These are phyloP conservation scores for Nanorana parkeri DNA, from an alignment of 2,113 vertebrate genomes.

Conservation along the genomic window DNA sequence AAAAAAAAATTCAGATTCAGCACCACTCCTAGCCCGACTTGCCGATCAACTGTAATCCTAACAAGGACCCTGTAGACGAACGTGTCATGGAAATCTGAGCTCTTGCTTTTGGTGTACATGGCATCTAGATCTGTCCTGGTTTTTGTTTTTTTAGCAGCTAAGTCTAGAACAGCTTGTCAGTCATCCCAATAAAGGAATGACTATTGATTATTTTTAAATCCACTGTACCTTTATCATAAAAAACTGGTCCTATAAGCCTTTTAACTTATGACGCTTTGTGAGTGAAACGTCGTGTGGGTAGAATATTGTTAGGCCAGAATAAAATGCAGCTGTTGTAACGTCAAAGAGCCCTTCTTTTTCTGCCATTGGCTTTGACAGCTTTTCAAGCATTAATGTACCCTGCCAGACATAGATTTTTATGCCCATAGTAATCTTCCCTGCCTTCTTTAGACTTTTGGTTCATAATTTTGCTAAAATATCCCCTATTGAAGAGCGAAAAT, in stretches of 20 bases:
- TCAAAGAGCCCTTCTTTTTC: not conserved
- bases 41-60: no score
- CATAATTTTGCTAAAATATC: constrained; percentile 41
- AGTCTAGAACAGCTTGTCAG: no score
- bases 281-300: not conserved
- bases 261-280: not conserved
- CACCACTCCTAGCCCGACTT: no score
- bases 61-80: no score
- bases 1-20: no score
- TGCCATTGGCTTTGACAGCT: not conserved
- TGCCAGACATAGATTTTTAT: constrained; percentile 5
- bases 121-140: no score
- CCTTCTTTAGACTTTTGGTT: constrained; percentile 20
- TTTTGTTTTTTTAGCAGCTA: no score
- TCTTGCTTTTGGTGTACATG: no score
- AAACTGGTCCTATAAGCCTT: not conserved
- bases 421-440: constrained; percentile 15
- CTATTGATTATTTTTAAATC: no score
- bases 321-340: not conserved
- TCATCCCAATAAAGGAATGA: no score
- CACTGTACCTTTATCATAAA: no score
- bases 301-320: not conserved
- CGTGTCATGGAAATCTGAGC: no score
- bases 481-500: constrained; percentile 22
- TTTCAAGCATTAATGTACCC: not conserved